A percentile compares a stretch with the other conserved stretches of the same genome.
phyloP scores from a whole-genome alignment of 2,797 vertebrate genomes.

The Phaenicophaeus curvirostris region DNA sequence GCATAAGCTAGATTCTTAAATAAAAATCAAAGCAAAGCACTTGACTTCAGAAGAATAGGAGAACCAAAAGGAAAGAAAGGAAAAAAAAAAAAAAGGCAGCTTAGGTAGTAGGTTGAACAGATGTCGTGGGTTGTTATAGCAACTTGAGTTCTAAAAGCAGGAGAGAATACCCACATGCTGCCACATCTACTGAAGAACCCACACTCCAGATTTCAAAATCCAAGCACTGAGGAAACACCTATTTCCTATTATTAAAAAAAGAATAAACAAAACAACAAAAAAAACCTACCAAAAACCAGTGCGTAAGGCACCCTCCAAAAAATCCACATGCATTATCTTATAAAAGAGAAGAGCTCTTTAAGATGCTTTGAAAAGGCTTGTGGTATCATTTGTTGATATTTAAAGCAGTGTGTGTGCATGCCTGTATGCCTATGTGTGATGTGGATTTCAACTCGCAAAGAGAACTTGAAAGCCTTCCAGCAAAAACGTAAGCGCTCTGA shows the following conservation, averaged over 20 bases:
- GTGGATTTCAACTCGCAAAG: conserved; percentile 20
- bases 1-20: conserved; percentile 66
- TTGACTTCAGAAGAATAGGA: conserved; percentile 73
- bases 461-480: conserved; percentile 56
- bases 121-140: conserved; percentile 62
- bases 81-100: background rate
- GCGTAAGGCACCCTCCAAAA: background rate
- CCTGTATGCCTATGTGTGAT: background rate
- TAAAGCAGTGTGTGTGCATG: background rate
- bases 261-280: background rate
- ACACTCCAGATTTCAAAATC: conserved; percentile 31
- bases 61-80: conserved; percentile 28
- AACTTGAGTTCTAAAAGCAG: conserved; percentile 61
- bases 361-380: conserved; percentile 10
- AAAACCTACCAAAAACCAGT: background rate
- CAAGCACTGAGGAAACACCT: conserved; percentile 42
- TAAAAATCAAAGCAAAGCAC: conserved; percentile 56
- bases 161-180: conserved; percentile 63
- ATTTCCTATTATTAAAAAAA: conserved; percentile 49
- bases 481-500: background rate
- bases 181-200: conserved; percentile 51
- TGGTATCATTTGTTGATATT: conserved; percentile 28
- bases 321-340: background rate
- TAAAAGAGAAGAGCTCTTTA: conserved; percentile 18
- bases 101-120: conserved; percentile 65